Evolutionary conservation across 2,797 vertebrate genomes (phyloP).

Genomic region (Sebastes goodei): DNA sequence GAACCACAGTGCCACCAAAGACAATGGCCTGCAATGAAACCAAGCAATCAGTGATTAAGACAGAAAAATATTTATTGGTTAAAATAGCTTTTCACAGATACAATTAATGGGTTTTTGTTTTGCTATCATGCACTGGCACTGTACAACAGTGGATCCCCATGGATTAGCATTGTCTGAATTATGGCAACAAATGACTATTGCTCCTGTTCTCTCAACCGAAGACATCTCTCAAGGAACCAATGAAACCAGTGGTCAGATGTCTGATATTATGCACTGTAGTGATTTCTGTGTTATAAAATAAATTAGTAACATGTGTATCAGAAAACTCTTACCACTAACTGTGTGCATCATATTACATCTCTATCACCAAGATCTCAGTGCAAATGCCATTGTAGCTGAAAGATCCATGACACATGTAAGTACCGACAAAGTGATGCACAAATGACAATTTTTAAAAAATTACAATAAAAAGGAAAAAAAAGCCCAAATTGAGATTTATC

Average conservation of each 20-base stretch:
- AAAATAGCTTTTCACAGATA: slow-evolving; percentile 91
- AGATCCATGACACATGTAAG: slow-evolving; percentile 80
- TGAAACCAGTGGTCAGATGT: slow-evolving; percentile 47
- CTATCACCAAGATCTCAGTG: slow-evolving; percentile 89
- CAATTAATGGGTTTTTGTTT: slow-evolving; percentile 79
- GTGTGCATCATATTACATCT: slow-evolving; percentile 87
- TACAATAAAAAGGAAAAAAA: slow-evolving; percentile 50
- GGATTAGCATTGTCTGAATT: slow-evolving; percentile 85
- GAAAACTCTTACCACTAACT: slow-evolving; percentile 80
- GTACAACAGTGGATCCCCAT: slow-evolving; percentile 89
- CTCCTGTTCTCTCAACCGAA: slow-evolving; percentile 42
- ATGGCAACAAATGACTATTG: slow-evolving; percentile 71
- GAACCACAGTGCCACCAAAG: not conserved
- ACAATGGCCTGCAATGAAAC: not conserved
- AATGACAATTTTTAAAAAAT: slow-evolving; percentile 31
- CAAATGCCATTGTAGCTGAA: slow-evolving; percentile 92
- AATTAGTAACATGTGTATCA: slow-evolving; percentile 93
- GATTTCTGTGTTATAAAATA: slow-evolving; percentile 88
- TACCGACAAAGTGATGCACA: slow-evolving; percentile 76
- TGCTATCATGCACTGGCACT: slow-evolving; percentile 88
- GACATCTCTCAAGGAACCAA: slow-evolving; percentile 49
- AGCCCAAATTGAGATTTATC: slow-evolving; percentile 65
- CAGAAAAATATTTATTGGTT: slow-evolving; percentile 96
- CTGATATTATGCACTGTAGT: slow-evolving; percentile 55
- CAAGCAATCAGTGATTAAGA: slow-evolving; percentile 57